A percentile compares a stretch with the other conserved stretches of the same genome.
phyloP scores from a whole-genome alignment of 2,113 vertebrate species.

The Uria lomvia region DNA sequence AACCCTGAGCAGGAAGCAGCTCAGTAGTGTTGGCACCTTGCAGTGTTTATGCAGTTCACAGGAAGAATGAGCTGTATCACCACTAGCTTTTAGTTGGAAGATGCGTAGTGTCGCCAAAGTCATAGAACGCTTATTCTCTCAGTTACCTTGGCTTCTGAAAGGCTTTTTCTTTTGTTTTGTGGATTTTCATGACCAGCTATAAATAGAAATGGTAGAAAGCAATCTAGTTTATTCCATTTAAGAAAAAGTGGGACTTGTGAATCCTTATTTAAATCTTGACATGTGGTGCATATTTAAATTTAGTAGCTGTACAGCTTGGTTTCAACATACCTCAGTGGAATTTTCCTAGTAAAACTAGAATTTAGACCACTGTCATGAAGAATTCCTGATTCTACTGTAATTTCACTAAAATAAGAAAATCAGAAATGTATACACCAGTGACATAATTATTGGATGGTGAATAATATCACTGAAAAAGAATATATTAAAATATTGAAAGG shows the following conservation, averaged over 20 bases:
- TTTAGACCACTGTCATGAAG: neutral
- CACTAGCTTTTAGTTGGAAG: neutral
- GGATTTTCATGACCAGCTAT: neutral
- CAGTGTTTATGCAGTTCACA: neutral
- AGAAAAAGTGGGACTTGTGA: neutral
- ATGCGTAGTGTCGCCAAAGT: neutral
- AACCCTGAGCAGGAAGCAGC: neutral
- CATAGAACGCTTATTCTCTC: neutral
- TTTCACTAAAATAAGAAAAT: neutral
- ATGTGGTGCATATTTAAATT: slow-evolving; percentile 3
- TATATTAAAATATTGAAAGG: neutral
- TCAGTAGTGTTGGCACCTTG: neutral
- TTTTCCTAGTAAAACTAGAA: neutral
- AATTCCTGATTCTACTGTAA: neutral
- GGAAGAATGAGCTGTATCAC: neutral
- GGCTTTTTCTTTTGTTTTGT: neutral
- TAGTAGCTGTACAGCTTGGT: neutral
- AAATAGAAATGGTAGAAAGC: neutral
- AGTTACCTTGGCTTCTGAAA: neutral
- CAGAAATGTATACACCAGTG: neutral
- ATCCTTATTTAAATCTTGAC: neutral
- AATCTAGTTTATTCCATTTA: neutral
- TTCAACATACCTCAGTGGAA: neutral
- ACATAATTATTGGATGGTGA: neutral
- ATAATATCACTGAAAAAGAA: neutral